Evolutionary conservation across 2,888 invertebrate species (phyloP).

Genomic region (Amphipyra berbera): DNA sequence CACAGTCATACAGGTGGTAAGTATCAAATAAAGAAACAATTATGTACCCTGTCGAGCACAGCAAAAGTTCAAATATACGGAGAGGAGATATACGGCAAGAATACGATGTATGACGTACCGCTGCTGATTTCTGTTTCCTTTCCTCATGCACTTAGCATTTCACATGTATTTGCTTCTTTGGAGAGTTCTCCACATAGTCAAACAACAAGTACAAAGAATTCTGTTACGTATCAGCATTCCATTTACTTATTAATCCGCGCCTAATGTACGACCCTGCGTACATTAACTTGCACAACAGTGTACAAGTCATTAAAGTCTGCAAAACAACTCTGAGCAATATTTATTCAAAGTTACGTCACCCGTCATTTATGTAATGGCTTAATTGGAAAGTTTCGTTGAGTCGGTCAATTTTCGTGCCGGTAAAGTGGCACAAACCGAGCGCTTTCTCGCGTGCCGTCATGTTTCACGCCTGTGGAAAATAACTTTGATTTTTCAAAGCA

Average conservation of each 20-base stretch:
- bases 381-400: slow-evolving; percentile 85
- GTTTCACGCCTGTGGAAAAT: slow-evolving; percentile 72
- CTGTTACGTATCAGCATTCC: neutral
- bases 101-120: too few species aligned
- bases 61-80: too few species aligned
- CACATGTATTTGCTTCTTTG: too few species aligned
- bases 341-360: slow-evolving; percentile 71
- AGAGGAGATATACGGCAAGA: too few species aligned
- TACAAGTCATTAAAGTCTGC: slow-evolving; percentile 56
- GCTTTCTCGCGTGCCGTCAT: slow-evolving; percentile 78
- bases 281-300: slow-evolving; percentile 41
- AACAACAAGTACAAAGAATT: too few species aligned
- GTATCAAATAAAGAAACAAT: too few species aligned
- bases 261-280: slow-evolving; percentile 5
- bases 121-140: too few species aligned
- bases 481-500: slow-evolving; percentile 68
- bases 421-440: slow-evolving; percentile 75
- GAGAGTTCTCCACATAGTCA: too few species aligned
- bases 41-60: too few species aligned
- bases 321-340: slow-evolving; percentile 68
- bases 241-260: neutral
- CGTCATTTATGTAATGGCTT: slow-evolving; percentile 83
- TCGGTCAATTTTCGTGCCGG: slow-evolving; percentile 75
- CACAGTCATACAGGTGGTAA: too few species aligned
- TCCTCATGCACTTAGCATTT: too few species aligned